phyloP scores from a whole-genome alignment of 2,797 vertebrate species.

The Crenichthys baileyi region DNA sequence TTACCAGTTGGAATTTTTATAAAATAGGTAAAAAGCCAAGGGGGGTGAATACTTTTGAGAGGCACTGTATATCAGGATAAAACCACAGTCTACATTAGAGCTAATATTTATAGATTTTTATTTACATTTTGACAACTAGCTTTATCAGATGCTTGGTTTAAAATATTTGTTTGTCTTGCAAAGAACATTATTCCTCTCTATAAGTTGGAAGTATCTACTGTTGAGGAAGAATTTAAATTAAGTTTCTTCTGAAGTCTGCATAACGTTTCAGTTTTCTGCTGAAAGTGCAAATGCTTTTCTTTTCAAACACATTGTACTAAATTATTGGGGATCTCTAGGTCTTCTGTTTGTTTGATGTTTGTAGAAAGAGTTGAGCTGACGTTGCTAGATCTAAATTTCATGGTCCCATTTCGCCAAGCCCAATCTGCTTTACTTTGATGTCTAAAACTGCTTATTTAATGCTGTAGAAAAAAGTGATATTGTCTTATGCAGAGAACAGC shows the following conservation, averaged over 20 bases:
- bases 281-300: constrained; percentile 49
- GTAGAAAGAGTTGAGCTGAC: constrained; percentile 52
- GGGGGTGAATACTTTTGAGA: no score
- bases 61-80: not conserved
- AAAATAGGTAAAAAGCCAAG: no score
- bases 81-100: not conserved
- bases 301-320: constrained; percentile 66
- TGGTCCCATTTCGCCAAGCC: constrained; percentile 61
- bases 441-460: constrained; percentile 68
- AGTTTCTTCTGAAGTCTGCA: not conserved
- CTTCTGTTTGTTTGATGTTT: constrained; percentile 71
- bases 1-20: no score
- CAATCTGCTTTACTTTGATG: constrained; percentile 75
- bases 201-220: not conserved
- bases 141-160: not conserved
- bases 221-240: constrained; percentile 4
- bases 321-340: constrained; percentile 57
- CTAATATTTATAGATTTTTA: not conserved
- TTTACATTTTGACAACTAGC: not conserved
- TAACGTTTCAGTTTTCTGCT: constrained; percentile 31
- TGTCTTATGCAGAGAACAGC: constrained; percentile 19
- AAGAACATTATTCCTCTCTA: not conserved
- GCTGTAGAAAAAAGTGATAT: constrained; percentile 55
- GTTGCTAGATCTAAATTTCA: constrained; percentile 60
- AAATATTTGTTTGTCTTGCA: not conserved